Evolutionary conservation across 2,797 vertebrate species (phyloP), one percentile per base, ranked within the genome.

Genomic region (Thalassophryne amazonica): DNA sequence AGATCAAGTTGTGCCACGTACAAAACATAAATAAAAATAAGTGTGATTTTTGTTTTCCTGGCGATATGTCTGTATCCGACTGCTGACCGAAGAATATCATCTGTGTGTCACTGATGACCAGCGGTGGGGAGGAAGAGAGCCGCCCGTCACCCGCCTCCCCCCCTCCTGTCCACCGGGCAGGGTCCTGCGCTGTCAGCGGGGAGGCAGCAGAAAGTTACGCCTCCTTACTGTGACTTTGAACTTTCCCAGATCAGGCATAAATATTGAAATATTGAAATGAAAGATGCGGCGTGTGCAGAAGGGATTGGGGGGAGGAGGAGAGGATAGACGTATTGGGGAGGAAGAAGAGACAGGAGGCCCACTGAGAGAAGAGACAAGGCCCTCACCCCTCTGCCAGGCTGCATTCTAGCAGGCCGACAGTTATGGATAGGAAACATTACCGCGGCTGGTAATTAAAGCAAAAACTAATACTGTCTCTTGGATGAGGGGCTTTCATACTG

Each of bases 361-460:
- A 91, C 93, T 88, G 94, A 93, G 92, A 94, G 92, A 95, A 91
- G 92, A 95, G 93, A 93, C 92, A 95, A 93, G 94, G 93, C 93
- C 75, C 81, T 85, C 86, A 94, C 94, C 91, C 93, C 93, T 95
- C 92, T 93, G 92, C 90, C 91, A 92, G 82, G 89, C 91, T 91
- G 91, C 88, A 93, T 93, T 94, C 93, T 92, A 92, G 92, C 91
- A 79, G 86, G 80, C 53, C 91, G 94, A 97, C 94, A 98, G 94
- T 96, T 96, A 97, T 94, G 92, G 95, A 98, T 95, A 96, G 93
- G 93, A 95, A 94, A 91, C 93, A 95, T 97, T 96, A 96, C 90
- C 69, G 92, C 85, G 89, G 90, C 89, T 90, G 84, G 94, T 97
- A 98, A 98, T 96, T 97, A 98, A 96, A 95, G 93, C 88, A 93